Percentiles rank a stretch among this genome's conserved stretches.
These are phyloP conservation scores for Latheticus oryzae DNA, from an alignment of 2,888 invertebrate genomes.

Conservation along the genomic window DNA sequence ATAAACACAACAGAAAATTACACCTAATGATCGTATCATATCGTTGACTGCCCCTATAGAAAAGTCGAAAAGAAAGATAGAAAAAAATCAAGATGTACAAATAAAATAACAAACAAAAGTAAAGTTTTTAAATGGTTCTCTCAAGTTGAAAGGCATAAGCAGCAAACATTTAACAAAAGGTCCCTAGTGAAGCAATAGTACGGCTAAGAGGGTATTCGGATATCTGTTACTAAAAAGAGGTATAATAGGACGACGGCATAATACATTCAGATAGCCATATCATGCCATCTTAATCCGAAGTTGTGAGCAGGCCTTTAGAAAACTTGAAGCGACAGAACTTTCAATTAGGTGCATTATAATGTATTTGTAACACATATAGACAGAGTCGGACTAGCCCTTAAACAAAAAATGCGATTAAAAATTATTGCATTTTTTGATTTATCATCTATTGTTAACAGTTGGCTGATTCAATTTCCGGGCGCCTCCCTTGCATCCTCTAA, in stretches of 20 bases:
- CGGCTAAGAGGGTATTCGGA: conserved; percentile 43
- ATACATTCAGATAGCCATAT: conserved; percentile 56
- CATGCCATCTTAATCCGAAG: conserved; percentile 60
- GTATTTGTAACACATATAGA: conserved; percentile 41
- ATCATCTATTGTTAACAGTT: too few relatives aligned
- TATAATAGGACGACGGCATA: conserved; percentile 44
- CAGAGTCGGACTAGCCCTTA: conserved; percentile 24
- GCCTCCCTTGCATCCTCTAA: too few relatives aligned
- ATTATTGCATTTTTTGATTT: too few relatives aligned
- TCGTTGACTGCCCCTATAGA: conserved; percentile 46
- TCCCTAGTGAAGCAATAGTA: conserved; percentile 41
- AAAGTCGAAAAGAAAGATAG: conserved; percentile 14
- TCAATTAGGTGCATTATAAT: conserved; percentile 56
- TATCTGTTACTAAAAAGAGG: conserved; percentile 46
- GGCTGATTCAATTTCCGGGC: too few relatives aligned
- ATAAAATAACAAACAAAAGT: conserved; percentile 46
- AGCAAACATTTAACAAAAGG: conserved; percentile 44
- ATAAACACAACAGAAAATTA: conserved; percentile 40
- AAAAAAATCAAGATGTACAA: conserved; percentile 45
- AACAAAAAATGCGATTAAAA: too few relatives aligned
- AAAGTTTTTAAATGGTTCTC: conserved; percentile 36
- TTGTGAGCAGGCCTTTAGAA: conserved; percentile 51
- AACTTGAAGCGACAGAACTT: conserved; percentile 55
- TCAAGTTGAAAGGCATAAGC: conserved; percentile 39
- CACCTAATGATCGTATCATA: conserved; percentile 50